Base-by-base conservation (phyloP, 2,888 invertebrate species). In the Agriopis marginaria region DNA sequence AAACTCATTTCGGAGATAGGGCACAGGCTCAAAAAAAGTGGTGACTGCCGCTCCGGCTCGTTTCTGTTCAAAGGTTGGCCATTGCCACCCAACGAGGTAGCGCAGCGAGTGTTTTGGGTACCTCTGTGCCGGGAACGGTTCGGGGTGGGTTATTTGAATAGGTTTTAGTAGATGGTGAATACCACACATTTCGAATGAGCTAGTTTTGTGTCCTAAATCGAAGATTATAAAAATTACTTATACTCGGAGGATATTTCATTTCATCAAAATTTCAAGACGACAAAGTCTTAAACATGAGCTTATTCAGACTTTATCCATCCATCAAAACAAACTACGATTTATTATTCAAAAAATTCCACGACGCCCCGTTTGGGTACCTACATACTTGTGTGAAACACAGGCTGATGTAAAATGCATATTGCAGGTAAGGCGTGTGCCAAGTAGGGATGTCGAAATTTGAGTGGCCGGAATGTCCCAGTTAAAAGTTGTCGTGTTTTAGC, bases 391-490 rank as follows among this genome's bases (percentile, higher is more conserved):
- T 77, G 75, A 64, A 74, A 75, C 74, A 70, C 63, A 74, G 55
- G 74, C 82, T 86, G 77, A 87, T 89, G 86, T 79, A 89, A 88
- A 86, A 90, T 90, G 88, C 88, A 90, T 88, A 85, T 77, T 88
- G 89, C 88, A 86, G 86, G 84, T 84, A 82, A 75, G 66, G 66
- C 65, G 56, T 69, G 67, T 73, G 74, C 76, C 74, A 76, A 76
- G 10, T 51, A 63, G 51, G 45, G 58, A n/a, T 7, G 32, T 32
- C 32, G 5, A 32, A 32, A 32, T 14, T 10, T 39, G 3, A 14
- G 0, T 62, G 39, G 55, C 60, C 61, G 69, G 61, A 40, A 40
- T 45, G 9, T 7, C 47, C 39, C 63, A 44, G 39, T 23, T 12
- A 45, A 39, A 10, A 53, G 39, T 9, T 7, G 8, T 23, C 12